phyloP scores from a whole-genome alignment of 1,140 invertebrate genomes.

The Zaprionus ornatus region DNA sequence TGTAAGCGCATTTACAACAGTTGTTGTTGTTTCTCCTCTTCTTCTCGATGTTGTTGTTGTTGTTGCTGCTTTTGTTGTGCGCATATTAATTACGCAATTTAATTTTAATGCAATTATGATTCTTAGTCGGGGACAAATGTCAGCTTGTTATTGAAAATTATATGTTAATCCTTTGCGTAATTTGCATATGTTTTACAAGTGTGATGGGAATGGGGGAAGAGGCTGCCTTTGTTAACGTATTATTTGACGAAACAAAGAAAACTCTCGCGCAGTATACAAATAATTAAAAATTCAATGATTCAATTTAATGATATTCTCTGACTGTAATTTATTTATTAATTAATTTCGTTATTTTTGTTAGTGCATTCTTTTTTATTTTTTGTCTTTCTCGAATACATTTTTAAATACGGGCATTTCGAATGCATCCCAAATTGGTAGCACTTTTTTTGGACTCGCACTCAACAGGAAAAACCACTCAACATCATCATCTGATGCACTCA shows the following conservation, averaged over 20 bases:
- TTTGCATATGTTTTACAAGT: constrained; percentile 7
- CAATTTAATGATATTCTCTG: background rate
- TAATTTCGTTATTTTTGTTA: background rate
- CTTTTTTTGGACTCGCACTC: constrained; percentile 14
- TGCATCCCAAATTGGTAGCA: constrained; percentile 33
- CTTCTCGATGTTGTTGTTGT: constrained; percentile 8
- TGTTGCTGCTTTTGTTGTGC: constrained; percentile 36
- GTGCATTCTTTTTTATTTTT: background rate
- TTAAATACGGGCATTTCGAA: constrained; percentile 22
- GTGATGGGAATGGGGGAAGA: background rate
- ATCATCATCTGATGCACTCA: constrained; percentile 12
- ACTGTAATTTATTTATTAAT: background rate
- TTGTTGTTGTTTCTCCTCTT: constrained; percentile 1
- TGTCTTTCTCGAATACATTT: background rate
- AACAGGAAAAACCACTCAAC: background rate
- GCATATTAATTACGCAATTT: constrained; percentile 47
- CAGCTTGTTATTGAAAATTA: constrained; percentile 2
- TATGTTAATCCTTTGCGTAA: background rate
- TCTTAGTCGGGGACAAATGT: constrained; percentile 21
- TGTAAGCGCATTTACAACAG: background rate
- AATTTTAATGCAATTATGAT: constrained; percentile 38
- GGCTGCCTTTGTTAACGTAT: background rate
- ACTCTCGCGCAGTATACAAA: background rate
- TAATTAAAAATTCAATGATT: background rate
- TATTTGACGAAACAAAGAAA: background rate